Percentiles rank a stretch among this genome's conserved stretches.
phyloP scores from a whole-genome alignment of 2,113 vertebrate genomes.

The Galeopterus variegatus region DNA sequence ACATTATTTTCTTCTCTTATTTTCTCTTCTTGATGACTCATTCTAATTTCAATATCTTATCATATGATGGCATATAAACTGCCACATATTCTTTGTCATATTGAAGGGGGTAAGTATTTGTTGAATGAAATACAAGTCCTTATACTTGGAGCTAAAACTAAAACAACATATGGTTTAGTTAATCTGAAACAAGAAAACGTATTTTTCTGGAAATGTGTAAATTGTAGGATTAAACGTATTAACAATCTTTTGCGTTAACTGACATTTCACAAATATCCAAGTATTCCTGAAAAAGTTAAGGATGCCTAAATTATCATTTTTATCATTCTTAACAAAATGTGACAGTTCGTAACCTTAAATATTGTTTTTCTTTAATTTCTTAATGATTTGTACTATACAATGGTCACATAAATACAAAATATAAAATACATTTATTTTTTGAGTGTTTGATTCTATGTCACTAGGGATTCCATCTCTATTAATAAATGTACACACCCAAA shows the following conservation, averaged over 20 bases:
- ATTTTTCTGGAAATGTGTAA: background rate
- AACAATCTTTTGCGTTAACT: background rate
- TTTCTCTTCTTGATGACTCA: background rate
- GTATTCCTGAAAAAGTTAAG: background rate
- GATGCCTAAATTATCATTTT: background rate
- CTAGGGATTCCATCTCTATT: background rate
- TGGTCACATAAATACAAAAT: background rate
- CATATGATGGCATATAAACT: background rate
- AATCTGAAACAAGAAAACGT: conserved; percentile 19
- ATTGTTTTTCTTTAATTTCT: background rate
- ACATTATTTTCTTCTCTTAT: background rate
- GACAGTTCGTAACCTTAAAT: background rate
- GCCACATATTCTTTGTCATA: background rate
- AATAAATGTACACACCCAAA: background rate
- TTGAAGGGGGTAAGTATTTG: background rate
- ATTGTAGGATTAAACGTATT: background rate
- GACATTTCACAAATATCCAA: background rate
- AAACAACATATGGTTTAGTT: background rate
- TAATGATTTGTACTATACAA: background rate
- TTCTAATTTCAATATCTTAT: background rate
- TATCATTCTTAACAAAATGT: background rate
- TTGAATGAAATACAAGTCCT: background rate
- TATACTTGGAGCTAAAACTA: background rate
- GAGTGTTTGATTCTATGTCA: background rate
- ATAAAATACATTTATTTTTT: background rate